Evolutionary conservation across 1,140 invertebrate species (phyloP).

Genomic region (Magallana gigas): DNA sequence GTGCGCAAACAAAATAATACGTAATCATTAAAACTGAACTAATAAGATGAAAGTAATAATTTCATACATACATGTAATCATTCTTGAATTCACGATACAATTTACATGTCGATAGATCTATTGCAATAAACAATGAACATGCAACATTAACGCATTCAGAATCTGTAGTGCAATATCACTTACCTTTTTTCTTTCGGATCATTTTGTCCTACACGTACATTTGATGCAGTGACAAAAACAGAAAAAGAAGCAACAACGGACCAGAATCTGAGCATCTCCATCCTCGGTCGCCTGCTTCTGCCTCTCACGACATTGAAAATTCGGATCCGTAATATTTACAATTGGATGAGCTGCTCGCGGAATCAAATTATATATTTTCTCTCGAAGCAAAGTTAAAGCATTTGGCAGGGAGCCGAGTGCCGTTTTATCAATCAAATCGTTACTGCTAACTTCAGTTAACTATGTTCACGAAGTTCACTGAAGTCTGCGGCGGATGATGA

Average conservation of each 20-base stretch:
- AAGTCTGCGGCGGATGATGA: conserved; percentile 7
- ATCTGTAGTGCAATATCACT: not conserved
- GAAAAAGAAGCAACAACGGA: not conserved
- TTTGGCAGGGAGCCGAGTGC: conserved; percentile 8
- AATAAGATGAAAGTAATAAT: no score
- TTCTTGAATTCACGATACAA: no score
- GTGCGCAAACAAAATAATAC: no score
- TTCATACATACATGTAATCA: no score
- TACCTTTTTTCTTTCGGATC: conserved; percentile 12
- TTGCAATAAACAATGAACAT: no score
- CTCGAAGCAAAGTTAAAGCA: conserved; percentile 14
- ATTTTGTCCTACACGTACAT: not conserved
- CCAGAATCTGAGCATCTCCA: not conserved
- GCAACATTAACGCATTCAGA: no score
- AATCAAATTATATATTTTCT: conserved; percentile 33
- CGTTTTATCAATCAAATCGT: conserved; percentile 18
- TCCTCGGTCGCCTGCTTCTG: not conserved
- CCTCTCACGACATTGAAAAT: conserved; percentile 2
- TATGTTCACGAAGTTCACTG: not conserved
- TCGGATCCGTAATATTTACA: conserved; percentile 30
- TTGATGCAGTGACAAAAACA: not conserved
- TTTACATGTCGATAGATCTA: no score
- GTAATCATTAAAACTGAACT: no score
- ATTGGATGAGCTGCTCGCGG: conserved; percentile 11
- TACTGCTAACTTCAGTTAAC: conserved; percentile 8